These are phyloP conservation scores for Pristionchus entomophagus DNA, from an alignment of 2,888 invertebrate genomes.

Conservation along the genomic window DNA sequence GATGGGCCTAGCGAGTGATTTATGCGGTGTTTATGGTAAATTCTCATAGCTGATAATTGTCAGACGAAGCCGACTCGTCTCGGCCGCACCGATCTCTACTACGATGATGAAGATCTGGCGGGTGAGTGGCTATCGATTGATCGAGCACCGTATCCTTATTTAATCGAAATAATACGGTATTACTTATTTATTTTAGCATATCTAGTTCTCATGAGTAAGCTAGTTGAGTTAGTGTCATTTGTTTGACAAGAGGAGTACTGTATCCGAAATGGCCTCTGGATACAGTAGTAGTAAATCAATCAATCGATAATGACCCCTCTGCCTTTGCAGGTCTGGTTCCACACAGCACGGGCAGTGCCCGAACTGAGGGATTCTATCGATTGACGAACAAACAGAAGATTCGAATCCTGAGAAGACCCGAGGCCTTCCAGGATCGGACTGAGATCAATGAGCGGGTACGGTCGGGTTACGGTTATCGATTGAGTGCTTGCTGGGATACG, in stretches of 20 bases:
- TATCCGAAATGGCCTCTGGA: too few species aligned
- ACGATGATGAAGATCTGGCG: slow-evolving; percentile 58
- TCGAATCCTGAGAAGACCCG: slow-evolving; percentile 58
- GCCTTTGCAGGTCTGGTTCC: slow-evolving; percentile 53
- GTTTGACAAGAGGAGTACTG: too few species aligned
- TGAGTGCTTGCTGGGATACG: neutral
- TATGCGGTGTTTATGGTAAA: too few species aligned
- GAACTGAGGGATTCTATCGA: slow-evolving; percentile 59
- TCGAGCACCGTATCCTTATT: neutral
- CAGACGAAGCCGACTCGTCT: neutral
- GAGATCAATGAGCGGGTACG: slow-evolving; percentile 59
- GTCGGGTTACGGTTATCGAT: too few species aligned
- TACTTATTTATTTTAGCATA: too few species aligned
- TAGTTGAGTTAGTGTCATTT: too few species aligned
- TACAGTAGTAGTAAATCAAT: too few species aligned
- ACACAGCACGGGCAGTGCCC: slow-evolving; percentile 56
- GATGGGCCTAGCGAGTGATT: too few species aligned
- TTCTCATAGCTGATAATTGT: neutral
- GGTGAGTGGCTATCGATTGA: slow-evolving; percentile 44
- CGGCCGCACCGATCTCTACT: slow-evolving; percentile 54
- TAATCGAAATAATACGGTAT: too few species aligned
- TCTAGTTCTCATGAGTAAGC: neutral
- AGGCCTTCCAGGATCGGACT: slow-evolving; percentile 54
- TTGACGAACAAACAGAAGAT: slow-evolving; percentile 63
- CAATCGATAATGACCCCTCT: too few species aligned